These are phyloP conservation scores for Zosterops lateralis DNA, from an alignment of 2,113 vertebrate species.

Conservation along the genomic window DNA sequence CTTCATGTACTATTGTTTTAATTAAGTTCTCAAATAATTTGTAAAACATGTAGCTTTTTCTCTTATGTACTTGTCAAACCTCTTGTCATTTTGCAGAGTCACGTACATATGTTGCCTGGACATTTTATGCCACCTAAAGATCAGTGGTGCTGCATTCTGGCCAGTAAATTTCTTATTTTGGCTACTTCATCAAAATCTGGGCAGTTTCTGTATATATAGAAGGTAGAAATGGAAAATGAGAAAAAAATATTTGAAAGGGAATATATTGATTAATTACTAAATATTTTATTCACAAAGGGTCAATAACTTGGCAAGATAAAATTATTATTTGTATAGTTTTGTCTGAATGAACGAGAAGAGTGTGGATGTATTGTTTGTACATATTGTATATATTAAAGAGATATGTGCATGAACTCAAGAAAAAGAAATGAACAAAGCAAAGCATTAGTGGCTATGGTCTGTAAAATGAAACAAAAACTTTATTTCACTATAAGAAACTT, in stretches of 20 bases:
- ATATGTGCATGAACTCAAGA: conserved; percentile 98
- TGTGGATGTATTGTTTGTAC: conserved; percentile 99
- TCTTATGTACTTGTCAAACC: conserved; percentile 82
- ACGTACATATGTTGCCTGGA: conserved; percentile 92
- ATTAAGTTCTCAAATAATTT: conserved; percentile 66
- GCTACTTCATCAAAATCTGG: conserved; percentile 85
- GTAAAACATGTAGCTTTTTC: conserved; percentile 75
- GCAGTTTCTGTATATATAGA: conserved; percentile 97
- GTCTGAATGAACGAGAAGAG: conserved; percentile 94
- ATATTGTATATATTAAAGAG: conserved; percentile 99
- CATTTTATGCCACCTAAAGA: conserved; percentile 88
- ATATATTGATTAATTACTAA: conserved; percentile 93
- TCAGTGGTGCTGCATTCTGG: conserved; percentile 93
- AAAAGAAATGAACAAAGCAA: conserved; percentile 90
- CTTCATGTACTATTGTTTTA: conserved; percentile 74
- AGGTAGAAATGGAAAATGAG: conserved; percentile 88
- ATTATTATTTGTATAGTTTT: conserved; percentile 99
- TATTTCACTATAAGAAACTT: conserved; percentile 99
- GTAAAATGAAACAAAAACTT: conserved; percentile 96
- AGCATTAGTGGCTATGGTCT: conserved; percentile 99
- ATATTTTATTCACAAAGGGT: conserved; percentile 99
- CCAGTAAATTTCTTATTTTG: conserved; percentile 98
- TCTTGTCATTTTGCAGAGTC: conserved; percentile 84
- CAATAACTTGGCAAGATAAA: conserved; percentile 96
- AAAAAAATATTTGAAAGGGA: conserved; percentile 95